These are phyloP conservation scores for Sarcophaga bullata DNA, from an alignment of 1,140 invertebrate genomes.

Conservation along the genomic window DNA sequence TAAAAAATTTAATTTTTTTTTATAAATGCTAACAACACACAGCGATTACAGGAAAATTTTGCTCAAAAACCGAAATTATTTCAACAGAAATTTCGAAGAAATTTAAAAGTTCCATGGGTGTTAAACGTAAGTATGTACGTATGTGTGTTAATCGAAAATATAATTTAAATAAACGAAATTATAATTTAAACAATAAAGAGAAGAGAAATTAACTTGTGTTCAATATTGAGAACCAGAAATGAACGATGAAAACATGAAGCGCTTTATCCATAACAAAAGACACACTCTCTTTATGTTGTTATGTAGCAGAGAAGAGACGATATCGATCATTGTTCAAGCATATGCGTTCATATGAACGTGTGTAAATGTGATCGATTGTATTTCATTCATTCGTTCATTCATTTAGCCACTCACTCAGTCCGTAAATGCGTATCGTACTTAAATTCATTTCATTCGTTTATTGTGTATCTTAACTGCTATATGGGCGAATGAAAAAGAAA, in stretches of 20 bases:
- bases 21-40: no score
- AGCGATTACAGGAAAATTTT: no score
- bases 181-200: slow-evolving; percentile 19
- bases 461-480: no score
- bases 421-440: neutral
- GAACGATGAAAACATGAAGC: neutral
- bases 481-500: neutral
- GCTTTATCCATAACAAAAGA: slow-evolving; percentile 7
- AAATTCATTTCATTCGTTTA: neutral
- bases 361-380: neutral
- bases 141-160: neutral
- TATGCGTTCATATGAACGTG: neutral
- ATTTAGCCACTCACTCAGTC: neutral
- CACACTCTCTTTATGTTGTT: neutral
- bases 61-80: no score
- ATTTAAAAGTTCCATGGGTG: no score
- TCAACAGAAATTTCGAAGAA: no score
- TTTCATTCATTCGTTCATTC: neutral
- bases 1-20: no score
- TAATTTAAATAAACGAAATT: no score
- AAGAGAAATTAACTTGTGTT: neutral
- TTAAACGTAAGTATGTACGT: neutral
- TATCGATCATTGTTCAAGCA: neutral
- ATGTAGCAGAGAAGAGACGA: neutral
- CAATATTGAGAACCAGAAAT: slow-evolving; percentile 13